Percentiles rank a stretch among this genome's conserved stretches.
Conservation (phyloP, 2,797 vertebrate genomes). For the Phataginus tetradactyla region DNA sequence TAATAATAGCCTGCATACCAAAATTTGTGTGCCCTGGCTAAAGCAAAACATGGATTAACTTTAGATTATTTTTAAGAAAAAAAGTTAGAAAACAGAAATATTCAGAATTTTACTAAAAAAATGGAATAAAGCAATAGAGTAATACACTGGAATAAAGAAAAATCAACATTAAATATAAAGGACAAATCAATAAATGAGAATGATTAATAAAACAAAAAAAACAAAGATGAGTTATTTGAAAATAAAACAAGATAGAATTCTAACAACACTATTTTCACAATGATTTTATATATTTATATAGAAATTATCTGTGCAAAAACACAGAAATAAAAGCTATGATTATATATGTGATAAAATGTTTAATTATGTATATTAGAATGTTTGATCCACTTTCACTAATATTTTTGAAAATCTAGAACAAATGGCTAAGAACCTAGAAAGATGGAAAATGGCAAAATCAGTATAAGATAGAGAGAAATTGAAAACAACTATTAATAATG, state of each 20-base stretch:
- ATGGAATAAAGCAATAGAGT: not conserved
- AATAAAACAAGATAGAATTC: not conserved
- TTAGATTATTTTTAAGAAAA: not conserved
- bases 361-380: not conserved
- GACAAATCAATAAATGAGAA: not conserved
- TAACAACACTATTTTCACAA: not conserved
- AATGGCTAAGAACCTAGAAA: not conserved
- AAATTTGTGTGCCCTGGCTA: not conserved
- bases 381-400: not conserved
- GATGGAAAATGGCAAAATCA: not conserved
- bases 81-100: not conserved
- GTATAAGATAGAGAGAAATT: not conserved
- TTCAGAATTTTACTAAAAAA: not conserved
- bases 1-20: not conserved
- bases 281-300: not conserved
- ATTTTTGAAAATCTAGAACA: not conserved
- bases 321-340: not conserved
- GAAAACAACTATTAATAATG: not conserved
- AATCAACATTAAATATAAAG: not conserved
- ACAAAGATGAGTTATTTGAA: not conserved
- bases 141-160: not conserved
- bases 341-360: not conserved
- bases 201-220: not conserved
- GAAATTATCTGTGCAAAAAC: not conserved
- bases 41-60: not conserved